Evolutionary conservation across 1,140 invertebrate species (phyloP).

Genomic region (Pygmarrhopalites habei): DNA sequence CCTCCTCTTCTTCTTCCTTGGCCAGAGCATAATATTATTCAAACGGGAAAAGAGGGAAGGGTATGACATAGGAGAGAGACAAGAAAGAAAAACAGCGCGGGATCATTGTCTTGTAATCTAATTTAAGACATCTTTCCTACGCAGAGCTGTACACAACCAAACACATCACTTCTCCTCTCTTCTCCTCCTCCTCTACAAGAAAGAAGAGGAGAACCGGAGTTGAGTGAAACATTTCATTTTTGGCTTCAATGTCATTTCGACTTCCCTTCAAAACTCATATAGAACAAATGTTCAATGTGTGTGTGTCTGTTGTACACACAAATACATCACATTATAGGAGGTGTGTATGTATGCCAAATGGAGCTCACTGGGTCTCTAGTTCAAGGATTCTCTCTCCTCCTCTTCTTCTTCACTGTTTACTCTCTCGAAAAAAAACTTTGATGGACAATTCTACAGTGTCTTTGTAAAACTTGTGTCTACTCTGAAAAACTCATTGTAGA

Average conservation of each 20-base stretch:
- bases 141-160: background rate
- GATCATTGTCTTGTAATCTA: background rate
- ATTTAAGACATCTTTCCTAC: background rate
- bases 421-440: no score
- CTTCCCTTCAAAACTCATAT: background rate
- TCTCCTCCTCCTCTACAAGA: background rate
- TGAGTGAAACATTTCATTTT: background rate
- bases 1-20: no score
- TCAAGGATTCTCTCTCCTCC: no score
- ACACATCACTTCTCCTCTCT: background rate
- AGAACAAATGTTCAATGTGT: no score
- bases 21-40: background rate
- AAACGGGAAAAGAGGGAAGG: background rate
- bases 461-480: background rate
- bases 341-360: background rate
- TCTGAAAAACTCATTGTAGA: background rate
- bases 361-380: conserved; percentile 24
- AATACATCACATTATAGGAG: background rate
- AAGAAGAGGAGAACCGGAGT: background rate
- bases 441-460: background rate
- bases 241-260: background rate
- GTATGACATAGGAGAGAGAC: background rate
- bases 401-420: no score
- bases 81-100: background rate
- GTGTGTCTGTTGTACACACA: background rate